Evolutionary conservation across 2,888 invertebrate species (phyloP), one percentile per base, ranked within the genome.

Genomic region (Zygogramma bicolorata): DNA sequence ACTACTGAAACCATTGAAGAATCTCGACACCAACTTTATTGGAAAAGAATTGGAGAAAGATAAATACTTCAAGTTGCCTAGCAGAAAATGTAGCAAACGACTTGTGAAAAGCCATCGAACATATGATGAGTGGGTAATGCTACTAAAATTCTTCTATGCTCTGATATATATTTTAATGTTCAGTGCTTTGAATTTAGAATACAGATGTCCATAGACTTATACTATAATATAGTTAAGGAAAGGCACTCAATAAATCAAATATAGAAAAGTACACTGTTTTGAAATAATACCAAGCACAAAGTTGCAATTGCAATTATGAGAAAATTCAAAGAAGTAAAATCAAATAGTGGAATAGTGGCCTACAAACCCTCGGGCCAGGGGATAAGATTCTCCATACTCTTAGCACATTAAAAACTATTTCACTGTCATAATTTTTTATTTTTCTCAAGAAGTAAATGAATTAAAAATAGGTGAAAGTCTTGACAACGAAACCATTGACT

Each of bases 81-180:
- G 15, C 22, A 22, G n/a, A 53, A 53, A 25, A 27, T 13, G 13
- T 46, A 27, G 22, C 2, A 4, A 61, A 7, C 18, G 46, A 29
- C 31, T 63, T 4, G 25, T 25, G 8, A 20, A 46, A 46, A 18
- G 34, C 15, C 13, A 46, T 57, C 18, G 18, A n/a, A n/a, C n/a
- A 10, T 57, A 58, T 5, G 53, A 62, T 3, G 74, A 75, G 18
- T 77, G 77, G 15, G 76, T 75, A 27, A 70, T 69, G 7, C 66
- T 82, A 20, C 73, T 83, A 31, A 79, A 81, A 70, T 78, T 76
- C 4, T 73, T 82, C 61, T 83, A 83, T 58, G 79, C 79, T 15
- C 72, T 81, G 38, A 76, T 82, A n/a, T 83, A 81, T 71, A 74
- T 81, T 42, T 57, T 82, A 31, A 79, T 83, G 73, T 83, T 81